Base-by-base conservation (phyloP, 1,140 invertebrate genomes). In the Cotesia vestalis region DNA sequence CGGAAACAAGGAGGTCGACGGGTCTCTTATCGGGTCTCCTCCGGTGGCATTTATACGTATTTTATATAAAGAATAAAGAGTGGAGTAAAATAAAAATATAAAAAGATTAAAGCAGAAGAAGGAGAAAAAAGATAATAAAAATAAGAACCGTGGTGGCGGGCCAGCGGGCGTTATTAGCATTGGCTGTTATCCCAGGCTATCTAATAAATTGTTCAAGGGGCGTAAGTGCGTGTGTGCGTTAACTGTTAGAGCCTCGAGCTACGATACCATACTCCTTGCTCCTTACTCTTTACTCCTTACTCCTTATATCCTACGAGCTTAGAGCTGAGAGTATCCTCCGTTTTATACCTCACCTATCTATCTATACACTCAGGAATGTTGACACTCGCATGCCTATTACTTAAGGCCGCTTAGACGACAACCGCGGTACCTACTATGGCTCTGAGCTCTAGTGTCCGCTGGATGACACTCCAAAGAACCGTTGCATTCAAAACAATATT, bases 121-220 rank as follows among this genome's bases (percentile, higher is more conserved):
- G 17, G 9, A 27, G 36, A 61, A 67, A 27, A 59, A 11, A 72
- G 57, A 27, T 20, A 11, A 71, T 52, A 51, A 61, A 46, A 46
- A 40, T 40, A 46, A 46, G 40, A 46, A 46, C 40, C 40, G 34
- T 61, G 36, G 51, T 14, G 52, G 17, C 38, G 34, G 53, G 61
- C 55, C 66, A 74, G 69, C 74, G 66, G 69, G 77, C 67, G 79
- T 83, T 84, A 85, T 84, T 85, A 81, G 80, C 80, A 79, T 81
- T 81, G 79, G 76, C 76, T 76, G 76, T 85, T 85, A 85, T 84
- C 81, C 81, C 59, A 69, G 75, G 78, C 80, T 81, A 81, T 84
- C 81, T 85, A 85, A 85, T 85, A 86, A 84, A 84, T 85, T 84
- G 83, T 82, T 77, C 73, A 75, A 74, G 76, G 77, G 76, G 78